Evolutionary conservation across 2,113 vertebrate species (phyloP), one percentile per base, ranked within the genome.

Genomic region (Diphyllodes magnificus): DNA sequence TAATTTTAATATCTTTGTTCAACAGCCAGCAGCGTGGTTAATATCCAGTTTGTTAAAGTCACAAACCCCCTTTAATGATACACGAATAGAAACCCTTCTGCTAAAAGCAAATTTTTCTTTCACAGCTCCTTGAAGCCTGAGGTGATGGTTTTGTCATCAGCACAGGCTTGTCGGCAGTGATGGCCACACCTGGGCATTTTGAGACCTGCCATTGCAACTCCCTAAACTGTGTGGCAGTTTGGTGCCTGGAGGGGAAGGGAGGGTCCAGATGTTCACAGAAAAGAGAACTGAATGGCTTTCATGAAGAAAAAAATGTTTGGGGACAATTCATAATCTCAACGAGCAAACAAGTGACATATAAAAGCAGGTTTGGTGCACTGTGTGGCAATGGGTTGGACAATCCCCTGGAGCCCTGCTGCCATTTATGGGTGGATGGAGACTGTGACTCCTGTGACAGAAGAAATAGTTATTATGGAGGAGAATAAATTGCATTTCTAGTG

Each of bases 111-210:
- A 7, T 23, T 60, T 75, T 90, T 51, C 59, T 85, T 42, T 37
- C 70, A 15, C 33, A 50, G 45, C 18, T 56, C 14, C 40, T 45
- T n/a, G 61, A 33, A 47, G 49, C 15, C 30, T 1, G 2, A 66
- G 39, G 57, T 3, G 1, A 17, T 18, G 51, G 17, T 30, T 82
- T 77, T 22, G 22, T 63, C 61, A 77, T 64, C 22, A 92, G 37
- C 4, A 1, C 33, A 5, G 11, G 18, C 9, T 63, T 66, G 12
- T 59, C 23, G 35, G 45, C 66, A 75, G 28, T 0, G 0, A 7
- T 19, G 21, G 69, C 44, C 22, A 33, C 21, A 35, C 25, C 25
- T 0, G 7, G 17, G 25, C 14, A 27, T 60, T 82, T 60, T 68
- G 59, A 68, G 10, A 86, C 9, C 28, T 93, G 44, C 23, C 45